Evolutionary conservation across 2,888 invertebrate genomes (phyloP).

Genomic region (Drosophila testacea): DNA sequence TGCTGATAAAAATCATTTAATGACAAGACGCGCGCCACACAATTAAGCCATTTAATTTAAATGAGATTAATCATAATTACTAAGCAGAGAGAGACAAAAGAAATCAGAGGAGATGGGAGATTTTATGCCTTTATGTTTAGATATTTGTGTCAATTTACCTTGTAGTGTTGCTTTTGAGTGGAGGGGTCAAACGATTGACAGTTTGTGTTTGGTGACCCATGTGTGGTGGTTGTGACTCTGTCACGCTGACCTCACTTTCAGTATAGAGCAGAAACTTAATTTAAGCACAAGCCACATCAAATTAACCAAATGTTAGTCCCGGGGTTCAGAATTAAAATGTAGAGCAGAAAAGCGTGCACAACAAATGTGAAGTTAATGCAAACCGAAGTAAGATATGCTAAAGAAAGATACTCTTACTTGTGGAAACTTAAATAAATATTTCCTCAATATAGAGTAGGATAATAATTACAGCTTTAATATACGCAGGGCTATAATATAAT

Average conservation of each 20-base stretch:
- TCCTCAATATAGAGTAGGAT: too few relatives aligned
- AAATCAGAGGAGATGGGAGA: neutral
- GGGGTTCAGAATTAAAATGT: slow-evolving; percentile 56
- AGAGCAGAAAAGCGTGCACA: slow-evolving; percentile 17
- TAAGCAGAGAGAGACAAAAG: slow-evolving; percentile 38
- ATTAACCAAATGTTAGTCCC: slow-evolving; percentile 71
- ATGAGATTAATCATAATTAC: slow-evolving; percentile 82
- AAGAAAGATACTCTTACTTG: neutral
- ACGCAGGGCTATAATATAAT: too few relatives aligned
- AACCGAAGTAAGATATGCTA: slow-evolving; percentile 16
- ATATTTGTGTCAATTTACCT: slow-evolving; percentile 37
- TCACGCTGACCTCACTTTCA: slow-evolving; percentile 37
- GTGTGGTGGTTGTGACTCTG: slow-evolving; percentile 14
- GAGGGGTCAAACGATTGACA: slow-evolving; percentile 54
- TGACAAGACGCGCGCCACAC: slow-evolving; percentile 72
- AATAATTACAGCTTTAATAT: too few relatives aligned
- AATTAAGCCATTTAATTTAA: slow-evolving; percentile 81
- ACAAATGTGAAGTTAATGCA: slow-evolving; percentile 6
- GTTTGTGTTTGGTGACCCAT: slow-evolving; percentile 11
- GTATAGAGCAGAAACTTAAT: slow-evolving; percentile 13
- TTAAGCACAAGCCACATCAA: slow-evolving; percentile 72
- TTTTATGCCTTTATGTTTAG: slow-evolving; percentile 28
- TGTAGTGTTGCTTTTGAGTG: neutral
- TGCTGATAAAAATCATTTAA: slow-evolving; percentile 81
- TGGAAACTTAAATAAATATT: neutral